A percentile compares a stretch with the other conserved stretches of the same genome.
Conservation (phyloP, 2,113 vertebrate species). For the Haliaeetus leucogaster region DNA sequence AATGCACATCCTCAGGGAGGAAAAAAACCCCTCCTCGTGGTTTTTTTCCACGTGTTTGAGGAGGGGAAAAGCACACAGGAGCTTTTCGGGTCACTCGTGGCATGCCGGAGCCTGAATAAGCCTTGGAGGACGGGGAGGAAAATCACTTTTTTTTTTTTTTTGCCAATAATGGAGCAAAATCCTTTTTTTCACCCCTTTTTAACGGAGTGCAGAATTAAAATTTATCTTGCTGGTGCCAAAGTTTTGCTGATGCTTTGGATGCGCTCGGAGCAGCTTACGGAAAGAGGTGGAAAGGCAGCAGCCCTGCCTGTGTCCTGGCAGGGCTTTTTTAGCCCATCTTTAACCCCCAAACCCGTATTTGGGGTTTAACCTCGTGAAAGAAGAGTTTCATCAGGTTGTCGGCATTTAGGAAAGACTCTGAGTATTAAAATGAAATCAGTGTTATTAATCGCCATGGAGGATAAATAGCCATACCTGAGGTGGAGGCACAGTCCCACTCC, state of each 20-base stretch:
- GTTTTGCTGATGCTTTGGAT: not conserved
- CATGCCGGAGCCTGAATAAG: not conserved
- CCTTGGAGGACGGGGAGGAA: not conserved
- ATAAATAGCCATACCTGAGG: not conserved
- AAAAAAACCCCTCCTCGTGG: not conserved
- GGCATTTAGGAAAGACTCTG: not conserved
- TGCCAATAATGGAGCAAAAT: not conserved
- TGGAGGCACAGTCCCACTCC: not conserved
- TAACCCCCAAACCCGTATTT: not conserved
- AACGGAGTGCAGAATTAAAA: not conserved
- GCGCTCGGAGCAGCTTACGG: not conserved
- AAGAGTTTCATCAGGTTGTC: not conserved
- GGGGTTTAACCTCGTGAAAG: not conserved
- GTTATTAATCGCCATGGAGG: not conserved
- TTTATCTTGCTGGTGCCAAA: not conserved
- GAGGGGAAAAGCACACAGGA: not conserved
- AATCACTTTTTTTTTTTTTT: not conserved
- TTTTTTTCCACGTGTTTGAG: not conserved
- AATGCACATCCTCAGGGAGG: not conserved
- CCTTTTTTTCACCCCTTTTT: not conserved
- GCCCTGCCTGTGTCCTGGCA: not conserved
- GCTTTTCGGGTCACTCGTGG: not conserved
- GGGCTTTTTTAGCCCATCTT: not conserved
- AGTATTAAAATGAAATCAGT: rapidly evolving
- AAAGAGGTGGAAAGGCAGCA: not conserved